Evolutionary conservation across 2,113 vertebrate genomes (phyloP), one percentile per base, ranked within the genome.

Genomic region (Saccopteryx bilineata): DNA sequence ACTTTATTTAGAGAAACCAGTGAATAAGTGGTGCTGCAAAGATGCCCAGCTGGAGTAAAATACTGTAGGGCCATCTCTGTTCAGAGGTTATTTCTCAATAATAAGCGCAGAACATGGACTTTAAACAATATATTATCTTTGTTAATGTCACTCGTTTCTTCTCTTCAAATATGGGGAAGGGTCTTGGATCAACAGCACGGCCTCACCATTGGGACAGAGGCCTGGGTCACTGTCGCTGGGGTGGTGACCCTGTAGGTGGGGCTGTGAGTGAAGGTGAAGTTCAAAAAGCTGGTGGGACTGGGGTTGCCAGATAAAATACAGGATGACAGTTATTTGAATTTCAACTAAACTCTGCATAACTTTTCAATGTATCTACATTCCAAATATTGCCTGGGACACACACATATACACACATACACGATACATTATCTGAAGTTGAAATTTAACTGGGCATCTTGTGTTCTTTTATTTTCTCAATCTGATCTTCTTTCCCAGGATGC

Each of bases 401-500:
- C 15, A 68, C 65, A 66, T 13, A 66, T 28, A 68, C 65, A 68
- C 31, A 74, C 72, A 74, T 23, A n/a, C 48, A 52, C 2, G 48
- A 46, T 46, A 48, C 61, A n/a, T 61, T 85, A 82, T 56, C 84
- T 75, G 39, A 61, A 85, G n/a, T 48, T 88, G 74, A 75, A 95
- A 85, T 68, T 80, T 61, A 80, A 72, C 63, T 86, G 46, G 52
- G 31, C 15, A 54, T 81, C 58, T 84, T 86, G 21, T 39, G 52
- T 48, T 95, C 39, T 39, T 96, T 96, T 54, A 56, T 79, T 90
- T 93, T 65, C 33, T 76, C 91, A 76, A 68, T 90, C 91, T 93
- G 66, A 5, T 52, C 58, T 23, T 24, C 33, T 81, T 17, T 4
- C 15, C 26, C 3, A 33, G 58, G 24, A 72, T 69, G 33, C 50